These are phyloP conservation scores for Disparrhopalites patrizii DNA, from an alignment of 2,888 invertebrate genomes.

Conservation along the genomic window DNA sequence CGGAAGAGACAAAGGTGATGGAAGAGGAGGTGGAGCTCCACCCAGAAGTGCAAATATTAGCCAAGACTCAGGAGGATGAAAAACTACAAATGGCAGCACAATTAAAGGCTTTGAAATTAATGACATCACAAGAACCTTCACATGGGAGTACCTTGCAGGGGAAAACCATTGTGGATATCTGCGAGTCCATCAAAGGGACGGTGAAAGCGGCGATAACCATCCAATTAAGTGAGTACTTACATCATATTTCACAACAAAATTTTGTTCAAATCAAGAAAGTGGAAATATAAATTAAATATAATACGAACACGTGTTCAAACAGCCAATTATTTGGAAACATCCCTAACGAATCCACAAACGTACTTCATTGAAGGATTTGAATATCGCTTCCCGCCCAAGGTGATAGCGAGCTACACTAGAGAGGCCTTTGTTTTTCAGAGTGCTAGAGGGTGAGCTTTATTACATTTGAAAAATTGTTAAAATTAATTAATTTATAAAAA, in stretches of 20 bases:
- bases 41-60: too few relatives aligned
- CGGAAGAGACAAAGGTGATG: too few relatives aligned
- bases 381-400: neutral
- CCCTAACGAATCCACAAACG: neutral
- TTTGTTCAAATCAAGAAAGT: too few relatives aligned
- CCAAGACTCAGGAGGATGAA: too few relatives aligned
- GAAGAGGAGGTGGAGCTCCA: too few relatives aligned
- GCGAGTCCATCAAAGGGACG: neutral
- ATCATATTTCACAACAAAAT: neutral
- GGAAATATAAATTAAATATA: too few relatives aligned
- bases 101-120: too few relatives aligned
- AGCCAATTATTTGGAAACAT: neutral
- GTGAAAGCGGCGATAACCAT: neutral
- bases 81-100: too few relatives aligned
- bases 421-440: neutral
- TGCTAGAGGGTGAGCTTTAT: neutral
- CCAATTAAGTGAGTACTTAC: neutral
- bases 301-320: too few relatives aligned
- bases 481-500: too few relatives aligned
- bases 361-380: neutral
- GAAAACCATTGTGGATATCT: neutral
- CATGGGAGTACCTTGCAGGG: neutral
- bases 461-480: too few relatives aligned
- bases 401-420: neutral
- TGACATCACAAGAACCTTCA: too few relatives aligned